Base-by-base conservation (phyloP, 2,888 invertebrate species). In the Coleophora flavipennella region DNA sequence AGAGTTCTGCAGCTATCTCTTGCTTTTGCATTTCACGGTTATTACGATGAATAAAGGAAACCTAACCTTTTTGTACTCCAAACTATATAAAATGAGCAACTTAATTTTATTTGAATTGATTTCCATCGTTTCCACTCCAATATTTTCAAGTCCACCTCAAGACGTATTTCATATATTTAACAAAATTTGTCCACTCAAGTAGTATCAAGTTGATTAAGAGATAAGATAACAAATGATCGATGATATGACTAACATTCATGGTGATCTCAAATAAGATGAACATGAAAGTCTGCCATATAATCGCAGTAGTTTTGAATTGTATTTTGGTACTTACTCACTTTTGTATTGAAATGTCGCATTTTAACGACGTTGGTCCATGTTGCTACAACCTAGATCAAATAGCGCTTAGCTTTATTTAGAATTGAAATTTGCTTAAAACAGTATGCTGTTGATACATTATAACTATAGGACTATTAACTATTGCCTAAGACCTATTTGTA, bases 271-370 rank as follows among this genome's bases (percentile, higher is more conserved):
- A 4, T 3, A 3, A 20, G 20, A 20, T 4, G 3, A 20, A 20
- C 20, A 6, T 20, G 3, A 6, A 20, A 20, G 20, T 20, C 3
- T 6, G 20, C 6, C 6, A 20, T 20, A 20, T 3, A 4, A 20
- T 20, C 6, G 3, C 20, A 20, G 6, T 4, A 55, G 46, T 65
- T 63, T 70, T 62, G 67, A 62, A 73, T 74, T 69, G 66, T 79
- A 77, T 80, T 79, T 81, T 80, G 78, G 78, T 3, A n/a, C n/a
- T n/a, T 80, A 80, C 73, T 72, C 65, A 67, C 49, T 78, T 80
- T 80, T 81, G 76, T 81, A 80, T 70, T 74, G 52, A 65, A 50
- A 59, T 57, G 77, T 78, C 75, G 72, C 52, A 46, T 58, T 57
- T 60, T 46, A 51, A 62, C 67, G 77, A 73, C 70, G 65, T 50